Conservation (phyloP, 2,797 vertebrate genomes). For the Gadopsis bispinosus region DNA sequence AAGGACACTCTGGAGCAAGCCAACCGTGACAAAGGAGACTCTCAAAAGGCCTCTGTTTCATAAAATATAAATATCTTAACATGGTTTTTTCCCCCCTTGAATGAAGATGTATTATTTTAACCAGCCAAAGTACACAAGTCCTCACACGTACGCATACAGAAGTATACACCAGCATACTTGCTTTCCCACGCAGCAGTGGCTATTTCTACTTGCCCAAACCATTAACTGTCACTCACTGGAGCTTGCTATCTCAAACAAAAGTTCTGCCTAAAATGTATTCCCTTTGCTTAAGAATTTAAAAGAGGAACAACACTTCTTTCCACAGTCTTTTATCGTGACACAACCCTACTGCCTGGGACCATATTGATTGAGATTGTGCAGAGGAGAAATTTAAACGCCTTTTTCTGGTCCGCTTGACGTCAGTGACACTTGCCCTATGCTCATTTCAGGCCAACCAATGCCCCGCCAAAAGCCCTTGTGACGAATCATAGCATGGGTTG, state of each 20-base stretch:
- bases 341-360: slow-evolving; percentile 47
- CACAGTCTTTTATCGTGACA: slow-evolving; percentile 48
- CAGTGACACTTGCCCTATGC: slow-evolving; percentile 72
- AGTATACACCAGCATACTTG: slow-evolving; percentile 23
- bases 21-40: slow-evolving; percentile 84
- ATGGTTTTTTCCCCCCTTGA: slow-evolving; percentile 55
- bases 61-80: slow-evolving; percentile 77
- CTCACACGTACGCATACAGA: slow-evolving; percentile 55
- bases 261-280: slow-evolving; percentile 49
- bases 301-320: slow-evolving; percentile 46
- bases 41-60: slow-evolving; percentile 77
- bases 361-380: slow-evolving; percentile 66
- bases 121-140: slow-evolving; percentile 81
- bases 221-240: slow-evolving; percentile 69
- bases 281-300: slow-evolving; percentile 49
- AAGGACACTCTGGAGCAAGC: slow-evolving; percentile 71
- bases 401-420: slow-evolving; percentile 68
- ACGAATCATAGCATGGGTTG: slow-evolving; percentile 67
- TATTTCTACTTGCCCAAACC: slow-evolving; percentile 67
- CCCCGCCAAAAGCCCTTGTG: slow-evolving; percentile 58
- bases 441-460: slow-evolving; percentile 57
- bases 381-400: slow-evolving; percentile 62
- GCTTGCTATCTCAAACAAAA: slow-evolving; percentile 70
- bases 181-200: slow-evolving; percentile 72
- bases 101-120: slow-evolving; percentile 60